These are phyloP conservation scores for Ciconia stormi DNA, from an alignment of 2,113 vertebrate species.

Conservation along the genomic window DNA sequence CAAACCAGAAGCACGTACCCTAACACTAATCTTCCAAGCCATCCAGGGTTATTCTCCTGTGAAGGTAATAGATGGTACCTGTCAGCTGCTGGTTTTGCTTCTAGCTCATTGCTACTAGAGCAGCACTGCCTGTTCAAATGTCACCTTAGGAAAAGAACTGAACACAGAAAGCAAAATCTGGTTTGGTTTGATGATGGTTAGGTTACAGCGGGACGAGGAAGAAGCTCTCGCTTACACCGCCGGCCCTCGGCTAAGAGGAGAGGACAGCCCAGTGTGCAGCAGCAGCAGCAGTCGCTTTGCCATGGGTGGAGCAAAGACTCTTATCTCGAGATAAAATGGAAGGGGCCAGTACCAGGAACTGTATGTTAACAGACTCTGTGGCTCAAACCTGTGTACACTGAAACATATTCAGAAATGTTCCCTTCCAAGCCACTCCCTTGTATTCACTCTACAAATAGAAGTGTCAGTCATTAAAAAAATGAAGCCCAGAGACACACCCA, in stretches of 20 bases:
- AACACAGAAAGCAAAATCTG: background rate
- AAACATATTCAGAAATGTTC: background rate
- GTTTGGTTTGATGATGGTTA: background rate
- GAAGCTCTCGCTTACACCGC: background rate
- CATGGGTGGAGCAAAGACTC: background rate
- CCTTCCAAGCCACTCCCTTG: background rate
- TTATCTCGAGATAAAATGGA: conserved; percentile 51
- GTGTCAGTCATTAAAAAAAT: background rate
- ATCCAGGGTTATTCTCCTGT: background rate
- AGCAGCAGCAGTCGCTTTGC: background rate
- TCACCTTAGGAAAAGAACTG: background rate
- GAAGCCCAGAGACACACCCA: background rate
- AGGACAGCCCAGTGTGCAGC: background rate
- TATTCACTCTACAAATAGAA: conserved; percentile 17
- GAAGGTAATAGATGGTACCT: background rate
- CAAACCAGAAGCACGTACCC: background rate
- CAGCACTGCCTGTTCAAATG: background rate
- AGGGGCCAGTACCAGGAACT: conserved; percentile 44
- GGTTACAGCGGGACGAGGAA: background rate
- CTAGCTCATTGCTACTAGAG: background rate
- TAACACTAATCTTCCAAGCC: background rate
- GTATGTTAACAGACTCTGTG: conserved; percentile 14
- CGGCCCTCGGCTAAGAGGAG: background rate
- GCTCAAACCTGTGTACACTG: conserved; percentile 49
- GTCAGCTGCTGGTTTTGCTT: background rate